Evolutionary conservation across 2,113 vertebrate genomes (phyloP).

Genomic region (Alectura lathami): DNA sequence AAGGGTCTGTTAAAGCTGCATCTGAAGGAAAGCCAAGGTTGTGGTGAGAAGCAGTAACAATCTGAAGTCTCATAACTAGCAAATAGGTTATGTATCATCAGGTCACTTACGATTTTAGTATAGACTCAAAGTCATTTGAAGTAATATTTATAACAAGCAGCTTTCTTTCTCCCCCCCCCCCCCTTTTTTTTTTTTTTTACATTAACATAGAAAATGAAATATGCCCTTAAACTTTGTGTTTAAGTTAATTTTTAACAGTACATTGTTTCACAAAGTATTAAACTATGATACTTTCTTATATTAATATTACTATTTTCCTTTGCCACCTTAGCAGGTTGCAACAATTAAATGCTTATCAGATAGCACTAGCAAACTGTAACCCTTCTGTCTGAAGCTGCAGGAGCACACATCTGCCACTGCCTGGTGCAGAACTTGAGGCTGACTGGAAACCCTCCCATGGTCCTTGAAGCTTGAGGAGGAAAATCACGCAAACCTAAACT

Average conservation of each 20-base stretch:
- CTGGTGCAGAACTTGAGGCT: background rate
- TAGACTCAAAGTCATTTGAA: background rate
- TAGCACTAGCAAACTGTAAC: background rate
- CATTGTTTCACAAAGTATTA: background rate
- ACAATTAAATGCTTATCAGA: background rate
- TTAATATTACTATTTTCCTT: background rate
- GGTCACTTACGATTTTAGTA: background rate
- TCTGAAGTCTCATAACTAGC: slow-evolving; percentile 4
- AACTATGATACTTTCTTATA: background rate
- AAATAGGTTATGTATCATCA: background rate
- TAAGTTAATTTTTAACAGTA: background rate
- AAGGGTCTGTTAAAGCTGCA: slow-evolving; percentile 17
- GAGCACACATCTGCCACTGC: background rate
- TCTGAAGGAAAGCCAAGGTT: background rate
- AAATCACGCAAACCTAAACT: background rate
- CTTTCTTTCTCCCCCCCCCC: too few relatives aligned
- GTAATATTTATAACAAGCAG: background rate
- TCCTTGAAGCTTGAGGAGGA: background rate
- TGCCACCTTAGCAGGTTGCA: background rate
- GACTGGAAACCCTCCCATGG: background rate
- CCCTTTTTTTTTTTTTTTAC: slow-evolving; percentile 15
- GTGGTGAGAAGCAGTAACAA: background rate
- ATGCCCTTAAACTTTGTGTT: background rate
- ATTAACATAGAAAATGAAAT: background rate
- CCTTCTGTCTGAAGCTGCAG: background rate